Percentiles rank a stretch among this genome's conserved stretches.
phyloP scores from a whole-genome alignment of 2,797 vertebrate genomes.

The Microctenopoma steveboyesi region DNA sequence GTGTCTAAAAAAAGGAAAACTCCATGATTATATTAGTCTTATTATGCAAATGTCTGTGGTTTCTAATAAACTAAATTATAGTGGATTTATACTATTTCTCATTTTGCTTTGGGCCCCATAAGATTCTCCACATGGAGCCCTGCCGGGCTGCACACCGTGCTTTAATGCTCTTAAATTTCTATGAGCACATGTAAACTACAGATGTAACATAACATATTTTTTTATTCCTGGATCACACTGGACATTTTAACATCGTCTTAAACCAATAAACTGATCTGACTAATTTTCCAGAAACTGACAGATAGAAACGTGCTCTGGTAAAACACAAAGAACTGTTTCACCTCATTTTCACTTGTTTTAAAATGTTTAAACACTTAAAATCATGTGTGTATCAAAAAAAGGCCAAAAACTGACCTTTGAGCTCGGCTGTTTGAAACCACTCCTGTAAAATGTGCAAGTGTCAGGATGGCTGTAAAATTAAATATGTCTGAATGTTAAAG shows the following conservation, averaged over 20 bases:
- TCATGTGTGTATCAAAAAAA: neutral
- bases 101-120: slow-evolving; percentile 55
- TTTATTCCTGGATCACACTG: slow-evolving; percentile 4
- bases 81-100: slow-evolving; percentile 45
- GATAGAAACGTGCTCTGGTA: no score
- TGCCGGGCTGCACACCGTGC: slow-evolving; percentile 50
- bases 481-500: slow-evolving; percentile 26
- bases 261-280: neutral
- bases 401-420: neutral
- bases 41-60: slow-evolving; percentile 7
- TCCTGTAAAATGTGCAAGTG: neutral
- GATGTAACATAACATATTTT: slow-evolving; percentile 17
- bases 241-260: slow-evolving; percentile 4
- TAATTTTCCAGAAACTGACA: neutral
- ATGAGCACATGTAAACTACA: slow-evolving; percentile 47
- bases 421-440: neutral
- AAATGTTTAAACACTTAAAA: neutral
- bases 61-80: slow-evolving; percentile 24
- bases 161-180: slow-evolving; percentile 67
- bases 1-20: neutral
- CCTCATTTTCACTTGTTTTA: neutral
- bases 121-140: slow-evolving; percentile 60
- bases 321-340: neutral
- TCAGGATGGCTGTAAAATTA: neutral
- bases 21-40: neutral